phyloP scores from a whole-genome alignment of 2,888 invertebrate genomes.

The Allacma fusca region DNA sequence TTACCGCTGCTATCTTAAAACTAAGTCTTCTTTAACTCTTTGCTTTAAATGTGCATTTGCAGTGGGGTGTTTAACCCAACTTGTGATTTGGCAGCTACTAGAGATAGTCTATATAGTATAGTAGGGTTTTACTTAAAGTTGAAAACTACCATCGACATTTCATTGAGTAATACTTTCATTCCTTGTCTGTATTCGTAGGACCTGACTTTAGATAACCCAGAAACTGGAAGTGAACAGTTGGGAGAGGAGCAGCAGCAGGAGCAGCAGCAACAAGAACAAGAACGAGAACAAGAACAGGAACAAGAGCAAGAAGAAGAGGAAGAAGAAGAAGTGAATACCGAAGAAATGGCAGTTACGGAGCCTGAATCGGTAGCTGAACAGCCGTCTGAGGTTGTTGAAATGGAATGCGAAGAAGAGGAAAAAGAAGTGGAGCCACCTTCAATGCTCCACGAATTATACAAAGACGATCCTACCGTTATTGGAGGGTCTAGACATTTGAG shows the following conservation, averaged over 20 bases:
- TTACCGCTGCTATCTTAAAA: background rate
- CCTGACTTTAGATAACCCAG: slow-evolving; percentile 65
- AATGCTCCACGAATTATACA: slow-evolving; percentile 69
- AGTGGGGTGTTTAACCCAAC: background rate
- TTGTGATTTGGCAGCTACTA: background rate
- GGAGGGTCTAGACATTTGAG: slow-evolving; percentile 67
- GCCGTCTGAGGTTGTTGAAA: slow-evolving; percentile 53
- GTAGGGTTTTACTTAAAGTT: background rate
- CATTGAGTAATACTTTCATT: background rate
- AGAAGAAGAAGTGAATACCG: slow-evolving; percentile 63
- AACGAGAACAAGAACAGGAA: slow-evolving; percentile 62
- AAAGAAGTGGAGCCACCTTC: slow-evolving; percentile 65
- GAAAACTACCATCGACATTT: background rate
- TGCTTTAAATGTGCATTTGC: background rate
- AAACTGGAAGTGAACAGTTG: slow-evolving; percentile 64
- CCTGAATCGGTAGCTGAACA: slow-evolving; percentile 37
- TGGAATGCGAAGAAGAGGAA: slow-evolving; percentile 63
- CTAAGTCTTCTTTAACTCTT: background rate
- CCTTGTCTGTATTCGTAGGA: slow-evolving; percentile 58
- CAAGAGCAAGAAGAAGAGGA: slow-evolving; percentile 62
- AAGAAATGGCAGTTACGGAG: slow-evolving; percentile 63
- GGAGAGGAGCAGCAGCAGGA: slow-evolving; percentile 61
- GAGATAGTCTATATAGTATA: background rate
- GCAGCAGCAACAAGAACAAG: slow-evolving; percentile 62
- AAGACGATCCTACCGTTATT: slow-evolving; percentile 64